Evolutionary conservation across 2,888 invertebrate species (phyloP).

Genomic region (Drosophila kanekoi): DNA sequence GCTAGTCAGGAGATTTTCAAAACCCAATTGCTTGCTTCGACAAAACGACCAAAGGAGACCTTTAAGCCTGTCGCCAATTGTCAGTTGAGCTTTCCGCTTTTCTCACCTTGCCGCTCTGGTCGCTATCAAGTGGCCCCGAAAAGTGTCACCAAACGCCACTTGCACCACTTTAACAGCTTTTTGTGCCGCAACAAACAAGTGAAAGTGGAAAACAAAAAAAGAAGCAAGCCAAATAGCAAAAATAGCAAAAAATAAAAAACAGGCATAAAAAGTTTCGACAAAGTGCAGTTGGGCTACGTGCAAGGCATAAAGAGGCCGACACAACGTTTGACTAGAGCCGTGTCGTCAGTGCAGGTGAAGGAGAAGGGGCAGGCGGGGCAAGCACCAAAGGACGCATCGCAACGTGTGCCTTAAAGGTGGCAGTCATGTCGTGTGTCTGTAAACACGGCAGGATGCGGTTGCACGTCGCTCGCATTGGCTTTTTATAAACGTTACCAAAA

Average conservation of each 20-base stretch:
- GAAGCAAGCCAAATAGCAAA: background rate
- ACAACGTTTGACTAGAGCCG: conserved; percentile 5
- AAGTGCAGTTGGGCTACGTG: conserved; percentile 61
- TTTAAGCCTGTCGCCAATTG: conserved; percentile 24
- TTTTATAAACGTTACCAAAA: conserved; percentile 59
- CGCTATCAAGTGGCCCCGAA: conserved; percentile 14
- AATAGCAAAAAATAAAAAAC: conserved; percentile 13
- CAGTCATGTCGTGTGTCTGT: conserved; percentile 65
- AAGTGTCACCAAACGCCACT: conserved; percentile 38
- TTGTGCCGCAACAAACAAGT: conserved; percentile 21
- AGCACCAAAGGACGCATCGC: conserved; percentile 2
- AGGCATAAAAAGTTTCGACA: conserved; percentile 31
- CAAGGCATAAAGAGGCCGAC: conserved; percentile 51
- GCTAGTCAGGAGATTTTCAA: no score
- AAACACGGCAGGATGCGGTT: conserved; percentile 71
- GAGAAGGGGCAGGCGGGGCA: background rate
- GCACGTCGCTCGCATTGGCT: conserved; percentile 44
- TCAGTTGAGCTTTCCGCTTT: conserved; percentile 13
- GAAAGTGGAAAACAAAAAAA: conserved; percentile 28
- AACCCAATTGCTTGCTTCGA: no score
- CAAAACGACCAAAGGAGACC: background rate
- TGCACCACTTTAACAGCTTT: conserved; percentile 51
- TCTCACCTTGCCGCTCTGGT: background rate
- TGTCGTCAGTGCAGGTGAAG: no score
- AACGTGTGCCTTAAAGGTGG: conserved; percentile 35